Evolutionary conservation across 2,797 vertebrate genomes (phyloP).

Genomic region (Dendrocincla tyrannina): DNA sequence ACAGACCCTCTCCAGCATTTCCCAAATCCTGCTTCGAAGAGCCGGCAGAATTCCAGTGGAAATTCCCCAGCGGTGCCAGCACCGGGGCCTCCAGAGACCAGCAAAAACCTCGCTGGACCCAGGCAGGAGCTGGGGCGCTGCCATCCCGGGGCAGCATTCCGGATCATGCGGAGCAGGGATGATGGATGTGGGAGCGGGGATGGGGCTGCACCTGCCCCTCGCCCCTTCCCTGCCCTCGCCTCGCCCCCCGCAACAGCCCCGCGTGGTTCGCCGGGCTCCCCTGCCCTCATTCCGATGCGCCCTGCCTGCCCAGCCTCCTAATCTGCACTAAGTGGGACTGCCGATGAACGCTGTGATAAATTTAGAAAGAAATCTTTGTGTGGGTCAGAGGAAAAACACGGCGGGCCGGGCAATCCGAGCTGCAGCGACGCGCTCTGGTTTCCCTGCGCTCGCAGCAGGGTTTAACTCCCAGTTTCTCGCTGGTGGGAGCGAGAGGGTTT

Average conservation of each 20-base stretch:
- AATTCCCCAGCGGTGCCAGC: conserved; percentile 5
- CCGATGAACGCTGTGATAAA: conserved; percentile 24
- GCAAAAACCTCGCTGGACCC: neutral
- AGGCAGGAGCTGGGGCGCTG: neutral
- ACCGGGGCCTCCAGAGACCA: neutral
- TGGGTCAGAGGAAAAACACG: conserved; percentile 49
- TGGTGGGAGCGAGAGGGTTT: accelerated
- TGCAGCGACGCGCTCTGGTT: neutral
- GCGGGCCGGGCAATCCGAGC: neutral
- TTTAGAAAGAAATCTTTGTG: conserved; percentile 67
- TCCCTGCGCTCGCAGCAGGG: neutral
- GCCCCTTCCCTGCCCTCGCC: neutral
- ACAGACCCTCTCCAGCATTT: neutral
- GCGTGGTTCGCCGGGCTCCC: neutral
- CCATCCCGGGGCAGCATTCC: neutral
- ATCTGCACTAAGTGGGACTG: conserved; percentile 13
- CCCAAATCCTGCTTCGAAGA: accelerated
- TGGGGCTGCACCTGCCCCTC: neutral
- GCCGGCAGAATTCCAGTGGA: neutral
- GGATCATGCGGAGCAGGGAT: neutral
- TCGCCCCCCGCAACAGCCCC: accelerated
- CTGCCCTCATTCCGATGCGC: neutral
- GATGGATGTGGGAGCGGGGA: neutral
- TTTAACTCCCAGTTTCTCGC: accelerated
- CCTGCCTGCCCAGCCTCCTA: neutral